Conservation (phyloP, 2,797 vertebrate genomes). For the Coluber constrictor region DNA sequence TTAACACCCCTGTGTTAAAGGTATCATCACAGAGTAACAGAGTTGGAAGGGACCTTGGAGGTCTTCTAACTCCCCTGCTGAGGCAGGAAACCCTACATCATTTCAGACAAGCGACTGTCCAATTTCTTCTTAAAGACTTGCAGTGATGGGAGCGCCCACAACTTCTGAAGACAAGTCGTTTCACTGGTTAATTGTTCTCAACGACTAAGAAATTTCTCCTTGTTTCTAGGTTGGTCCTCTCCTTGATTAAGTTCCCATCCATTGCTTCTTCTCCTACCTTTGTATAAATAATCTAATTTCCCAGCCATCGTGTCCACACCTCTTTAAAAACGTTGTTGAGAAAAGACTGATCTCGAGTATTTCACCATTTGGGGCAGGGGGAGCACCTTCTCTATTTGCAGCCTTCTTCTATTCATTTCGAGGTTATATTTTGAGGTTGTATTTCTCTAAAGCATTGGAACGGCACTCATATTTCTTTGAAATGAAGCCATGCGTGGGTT, state of each 20-base stretch:
- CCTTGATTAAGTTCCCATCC: neutral
- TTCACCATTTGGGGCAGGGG: neutral
- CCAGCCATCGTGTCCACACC: neutral
- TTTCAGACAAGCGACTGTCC: neutral
- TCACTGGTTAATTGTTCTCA: neutral
- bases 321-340: neutral
- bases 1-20: too few relatives aligned
- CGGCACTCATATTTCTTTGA: neutral
- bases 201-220: neutral
- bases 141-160: neutral
- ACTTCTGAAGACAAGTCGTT: neutral
- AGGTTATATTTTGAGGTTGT: neutral
- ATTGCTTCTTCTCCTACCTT: neutral
- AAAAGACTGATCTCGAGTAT: neutral
- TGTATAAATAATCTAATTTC: neutral
- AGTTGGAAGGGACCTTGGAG: neutral
- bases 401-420: neutral
- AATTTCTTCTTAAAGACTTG: neutral
- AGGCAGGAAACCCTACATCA: neutral
- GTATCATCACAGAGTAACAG: neutral
- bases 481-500: neutral
- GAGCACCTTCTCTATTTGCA: neutral
- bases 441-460: neutral
- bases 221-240: neutral
- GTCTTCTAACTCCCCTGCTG: neutral